Evolutionary conservation across 2,113 vertebrate species (phyloP), one percentile per base, ranked within the genome.

Genomic region (Heterochromis multidens): DNA sequence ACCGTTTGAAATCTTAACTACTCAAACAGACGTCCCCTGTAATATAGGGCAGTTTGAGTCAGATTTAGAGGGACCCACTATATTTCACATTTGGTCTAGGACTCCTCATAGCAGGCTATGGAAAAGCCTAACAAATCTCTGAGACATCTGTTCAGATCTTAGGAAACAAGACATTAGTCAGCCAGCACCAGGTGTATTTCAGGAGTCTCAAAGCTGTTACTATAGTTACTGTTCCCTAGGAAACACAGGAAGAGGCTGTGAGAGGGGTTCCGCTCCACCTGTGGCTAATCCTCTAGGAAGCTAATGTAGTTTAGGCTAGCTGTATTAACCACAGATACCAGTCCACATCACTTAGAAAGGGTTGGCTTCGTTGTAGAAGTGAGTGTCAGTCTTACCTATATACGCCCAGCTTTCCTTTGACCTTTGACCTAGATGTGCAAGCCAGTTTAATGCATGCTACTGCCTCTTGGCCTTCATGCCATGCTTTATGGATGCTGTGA

Each of bases 191-290:
- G 91, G 92, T 92, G 89, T 93, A 92, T 90, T 93, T 93, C 79
- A 90, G 89, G 89, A 89, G 81, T 91, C 84, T 60, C 90, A 79
- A 95, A 92, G 88, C 94, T 89, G 95, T 96, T 96, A 93, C 95
- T 92, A 95, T 96, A 92, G 96, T 87, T 86, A 95, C 92, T 33
- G 90, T 95, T 95, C 92, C 92, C 81, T 85, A 80, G 92, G 94
- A 94, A 95, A 94, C 91, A 37, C 90, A 90, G 83, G 88, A 91
- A 89, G 91, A 93, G 84, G 89, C 94, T 92, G 85, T 93, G 94
- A 93, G 91, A 92, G 84, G 91, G 88, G 90, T 94, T 92, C 86
- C 65, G 89, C 91, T 94, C 94, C 94, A 96, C 95, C 94, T 96
- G 93, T 94, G 94, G 93, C 93, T 93, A 89, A 91, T 92, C 91